Evolutionary conservation across 2,113 vertebrate genomes (phyloP).

Genomic region (Climacteris rufus): DNA sequence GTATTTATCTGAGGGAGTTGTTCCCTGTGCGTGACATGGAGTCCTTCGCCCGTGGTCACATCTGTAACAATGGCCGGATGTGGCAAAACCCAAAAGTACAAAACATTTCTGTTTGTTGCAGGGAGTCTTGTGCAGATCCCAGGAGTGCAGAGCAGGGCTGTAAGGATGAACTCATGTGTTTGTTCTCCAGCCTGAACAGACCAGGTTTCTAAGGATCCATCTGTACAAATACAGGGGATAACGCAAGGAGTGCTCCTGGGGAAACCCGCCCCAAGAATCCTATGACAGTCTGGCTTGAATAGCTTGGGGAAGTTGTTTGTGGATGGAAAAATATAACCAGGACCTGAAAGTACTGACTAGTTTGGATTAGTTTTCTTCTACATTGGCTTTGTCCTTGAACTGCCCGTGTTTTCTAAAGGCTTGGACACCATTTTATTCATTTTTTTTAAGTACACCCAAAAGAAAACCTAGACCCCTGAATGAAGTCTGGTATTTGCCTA

Average conservation of each 20-base stretch:
- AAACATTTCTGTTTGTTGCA: neutral
- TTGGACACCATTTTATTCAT: neutral
- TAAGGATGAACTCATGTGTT: neutral
- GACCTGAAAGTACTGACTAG: neutral
- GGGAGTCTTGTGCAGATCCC: neutral
- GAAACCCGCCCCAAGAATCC: rapidly evolving
- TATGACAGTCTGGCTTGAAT: neutral
- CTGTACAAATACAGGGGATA: neutral
- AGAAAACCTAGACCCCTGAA: neutral
- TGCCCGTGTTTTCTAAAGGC: neutral
- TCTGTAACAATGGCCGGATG: neutral
- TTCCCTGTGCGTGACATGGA: rapidly evolving
- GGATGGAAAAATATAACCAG: neutral
- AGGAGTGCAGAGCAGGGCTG: rapidly evolving
- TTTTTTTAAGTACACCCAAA: neutral
- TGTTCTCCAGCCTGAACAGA: neutral
- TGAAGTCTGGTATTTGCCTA: neutral
- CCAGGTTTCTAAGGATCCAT: neutral
- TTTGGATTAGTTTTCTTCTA: neutral
- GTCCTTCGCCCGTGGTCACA: rapidly evolving
- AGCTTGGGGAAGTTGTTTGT: neutral
- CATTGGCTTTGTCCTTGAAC: neutral
- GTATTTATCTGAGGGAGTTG: too few species aligned
- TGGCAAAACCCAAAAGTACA: neutral
- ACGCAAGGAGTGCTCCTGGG: neutral